Conservation (phyloP, 2,888 invertebrate genomes). For the Sphecodes monilicornis region DNA sequence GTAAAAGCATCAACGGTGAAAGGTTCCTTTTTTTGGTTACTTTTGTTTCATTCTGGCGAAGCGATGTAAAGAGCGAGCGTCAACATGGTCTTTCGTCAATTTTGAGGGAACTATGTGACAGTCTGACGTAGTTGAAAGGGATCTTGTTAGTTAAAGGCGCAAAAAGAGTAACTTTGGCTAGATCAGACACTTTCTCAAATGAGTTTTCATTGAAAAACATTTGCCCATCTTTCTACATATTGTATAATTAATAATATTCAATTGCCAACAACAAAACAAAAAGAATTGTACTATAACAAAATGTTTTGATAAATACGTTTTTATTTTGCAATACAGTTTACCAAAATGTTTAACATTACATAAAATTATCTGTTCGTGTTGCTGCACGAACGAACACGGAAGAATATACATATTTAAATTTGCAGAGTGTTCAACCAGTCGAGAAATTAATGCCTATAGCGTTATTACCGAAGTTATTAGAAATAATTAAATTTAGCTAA, state of each 20-base stretch:
- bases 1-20: slow-evolving; percentile 72
- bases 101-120: slow-evolving; percentile 52
- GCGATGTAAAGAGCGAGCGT: slow-evolving; percentile 77
- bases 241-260: background rate
- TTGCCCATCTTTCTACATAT: background rate
- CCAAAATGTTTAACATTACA: background rate
- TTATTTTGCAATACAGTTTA: background rate
- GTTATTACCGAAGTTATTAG: slow-evolving; percentile 45
- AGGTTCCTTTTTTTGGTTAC: slow-evolving; percentile 62
- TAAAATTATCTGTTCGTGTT: background rate
- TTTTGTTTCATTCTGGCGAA: slow-evolving; percentile 78
- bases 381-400: background rate
- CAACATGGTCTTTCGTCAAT: slow-evolving; percentile 82
- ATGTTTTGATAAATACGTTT: background rate
- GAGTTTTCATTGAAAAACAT: slow-evolving; percentile 46
- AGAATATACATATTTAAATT: slow-evolving; percentile 2
- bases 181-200: slow-evolving; percentile 63
- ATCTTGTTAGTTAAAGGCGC: slow-evolving; percentile 70
- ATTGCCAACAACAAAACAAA: background rate
- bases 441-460: slow-evolving; percentile 26
- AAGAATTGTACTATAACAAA: background rate
- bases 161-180: slow-evolving; percentile 42
- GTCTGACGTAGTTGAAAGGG: slow-evolving; percentile 66
- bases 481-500: slow-evolving; percentile 64
- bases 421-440: slow-evolving; percentile 12